phyloP scores from a whole-genome alignment of 2,888 invertebrate species.

The Labia minor region DNA sequence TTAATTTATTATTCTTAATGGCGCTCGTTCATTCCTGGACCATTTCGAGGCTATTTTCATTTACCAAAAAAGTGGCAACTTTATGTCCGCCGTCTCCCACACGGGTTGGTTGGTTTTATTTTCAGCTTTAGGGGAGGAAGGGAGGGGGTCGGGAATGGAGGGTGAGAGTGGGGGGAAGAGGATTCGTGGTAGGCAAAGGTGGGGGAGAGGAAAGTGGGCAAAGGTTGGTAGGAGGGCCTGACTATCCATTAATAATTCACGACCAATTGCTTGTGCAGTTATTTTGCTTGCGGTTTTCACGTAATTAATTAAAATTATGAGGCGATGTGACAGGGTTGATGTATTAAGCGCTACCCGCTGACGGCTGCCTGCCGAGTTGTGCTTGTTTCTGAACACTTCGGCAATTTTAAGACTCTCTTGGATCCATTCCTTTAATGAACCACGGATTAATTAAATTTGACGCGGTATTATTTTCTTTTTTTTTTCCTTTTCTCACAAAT shows the following conservation, averaged over 20 bases:
- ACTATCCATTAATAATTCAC: neutral
- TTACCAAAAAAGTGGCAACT: neutral
- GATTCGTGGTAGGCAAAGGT: constrained; percentile 28
- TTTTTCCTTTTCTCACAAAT: too few species aligned
- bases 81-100: too few species aligned
- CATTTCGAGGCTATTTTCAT: neutral
- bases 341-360: neutral
- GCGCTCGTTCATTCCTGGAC: neutral
- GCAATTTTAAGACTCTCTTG: too few species aligned
- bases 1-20: constrained; percentile 13
- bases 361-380: too few species aligned
- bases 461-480: too few species aligned
- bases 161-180: constrained; percentile 23
- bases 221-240: too few species aligned
- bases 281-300: neutral
- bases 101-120: too few species aligned
- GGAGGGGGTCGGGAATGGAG: constrained; percentile 23
- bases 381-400: too few species aligned
- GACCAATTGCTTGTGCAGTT: constrained; percentile 7
- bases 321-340: constrained; percentile 5
- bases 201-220: constrained; percentile 19
- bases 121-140: constrained; percentile 20
- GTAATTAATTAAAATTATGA: constrained; percentile 13
- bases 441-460: too few species aligned
- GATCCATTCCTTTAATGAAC: too few species aligned